Evolutionary conservation across 1,140 invertebrate species (phyloP), one percentile per base, ranked within the genome.

Genomic region (Bactericera cockerelli): DNA sequence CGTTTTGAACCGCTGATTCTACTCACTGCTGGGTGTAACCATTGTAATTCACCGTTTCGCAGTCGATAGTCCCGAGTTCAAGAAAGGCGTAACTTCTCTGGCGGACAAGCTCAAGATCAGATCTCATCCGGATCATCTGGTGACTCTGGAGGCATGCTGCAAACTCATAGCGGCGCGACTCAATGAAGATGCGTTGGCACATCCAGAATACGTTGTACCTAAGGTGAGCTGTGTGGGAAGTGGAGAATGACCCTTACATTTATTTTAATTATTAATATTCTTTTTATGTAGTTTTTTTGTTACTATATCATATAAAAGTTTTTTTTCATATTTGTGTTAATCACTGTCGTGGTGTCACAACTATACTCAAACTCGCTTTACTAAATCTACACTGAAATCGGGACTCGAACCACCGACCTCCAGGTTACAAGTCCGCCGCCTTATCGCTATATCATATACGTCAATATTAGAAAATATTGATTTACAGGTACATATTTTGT

Each of bases 31-130:
- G n/a, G n/a, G n/a, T n/a, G n/a, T n/a, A n/a, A n/a, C n/a, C n/a
- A n/a, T n/a, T n/a, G n/a, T 19, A 49, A 16, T 49, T 49, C n/a
- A 19, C 19, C 22, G 22, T 49, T 49, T 80, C 81, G 61, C 69
- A 93, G 89, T 93, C 76, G 75, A 83, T 59, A 83, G 83, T 72
- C 76, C 79, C 59, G 86, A 89, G 58, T 95, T 96, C 67, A 83
- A 83, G 63, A 75, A 81, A 55, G 91, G 91, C 33, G 81, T 95
- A 1, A 79, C 79, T 56, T 71, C 75, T 10, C 68, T 98, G 53
- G 87, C 90, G 2, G 81, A 83, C 67, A 70, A 92, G 39, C 72
- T 97, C 25, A 82, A 88, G 65, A 78, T 93, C 25, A 77, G 82
- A 0, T 79, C 80, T 11, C 90, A 96, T 75, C 82, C 84, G 3